Conservation (phyloP, 2,888 invertebrate species). For the Callyntrura guangdongensis region DNA sequence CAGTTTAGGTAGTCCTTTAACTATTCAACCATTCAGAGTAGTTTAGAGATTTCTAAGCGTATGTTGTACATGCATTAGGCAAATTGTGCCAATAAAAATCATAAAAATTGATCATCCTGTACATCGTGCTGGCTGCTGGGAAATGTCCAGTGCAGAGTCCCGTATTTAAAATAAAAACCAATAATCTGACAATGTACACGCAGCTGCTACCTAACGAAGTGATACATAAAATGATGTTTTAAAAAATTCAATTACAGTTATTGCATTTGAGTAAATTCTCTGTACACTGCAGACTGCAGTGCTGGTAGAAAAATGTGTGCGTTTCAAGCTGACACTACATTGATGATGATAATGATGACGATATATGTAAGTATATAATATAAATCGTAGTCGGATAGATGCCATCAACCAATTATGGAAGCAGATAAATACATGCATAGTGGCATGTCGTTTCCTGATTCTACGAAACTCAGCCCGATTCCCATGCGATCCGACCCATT, state of each 20-base stretch:
- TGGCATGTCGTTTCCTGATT: slow-evolving; percentile 78
- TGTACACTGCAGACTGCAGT: too few relatives aligned
- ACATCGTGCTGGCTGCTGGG: too few relatives aligned
- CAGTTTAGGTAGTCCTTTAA: too few relatives aligned
- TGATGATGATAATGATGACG: neutral
- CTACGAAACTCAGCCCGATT: slow-evolving; percentile 76
- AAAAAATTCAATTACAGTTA: too few relatives aligned
- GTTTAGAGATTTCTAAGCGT: too few relatives aligned
- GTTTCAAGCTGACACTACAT: slow-evolving; percentile 13
- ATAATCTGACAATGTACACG: neutral
- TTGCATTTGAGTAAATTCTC: too few relatives aligned
- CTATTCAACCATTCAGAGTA: too few relatives aligned
- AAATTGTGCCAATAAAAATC: too few relatives aligned
- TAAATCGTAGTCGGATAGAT: neutral
- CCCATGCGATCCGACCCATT: slow-evolving; percentile 71
- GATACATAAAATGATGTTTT: too few relatives aligned
- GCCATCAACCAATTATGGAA: slow-evolving; percentile 75
- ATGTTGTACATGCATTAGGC: too few relatives aligned
- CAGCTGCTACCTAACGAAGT: neutral
- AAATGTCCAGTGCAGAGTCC: slow-evolving; percentile 34
- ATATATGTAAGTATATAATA: slow-evolving; percentile 26
- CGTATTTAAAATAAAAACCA: neutral
- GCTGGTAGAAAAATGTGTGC: neutral
- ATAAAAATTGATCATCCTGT: too few relatives aligned
- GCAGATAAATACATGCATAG: slow-evolving; percentile 73